phyloP scores from a whole-genome alignment of 2,888 invertebrate genomes.

The Thecocarcelia acutangulata region DNA sequence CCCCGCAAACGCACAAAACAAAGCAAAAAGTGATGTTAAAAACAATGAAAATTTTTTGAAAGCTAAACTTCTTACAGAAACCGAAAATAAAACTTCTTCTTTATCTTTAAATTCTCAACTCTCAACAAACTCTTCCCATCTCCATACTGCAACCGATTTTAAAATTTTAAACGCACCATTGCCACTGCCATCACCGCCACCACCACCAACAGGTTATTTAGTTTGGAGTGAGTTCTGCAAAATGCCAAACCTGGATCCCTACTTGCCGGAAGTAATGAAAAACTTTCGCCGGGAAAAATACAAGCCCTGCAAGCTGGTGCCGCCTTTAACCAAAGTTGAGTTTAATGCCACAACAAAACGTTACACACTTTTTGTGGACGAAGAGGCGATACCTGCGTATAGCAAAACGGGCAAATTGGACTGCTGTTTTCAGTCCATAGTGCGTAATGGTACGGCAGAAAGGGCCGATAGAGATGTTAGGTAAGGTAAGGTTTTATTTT shows the following conservation, averaged over 20 bases:
- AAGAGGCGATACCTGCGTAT: constrained; percentile 73
- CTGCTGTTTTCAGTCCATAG: constrained; percentile 79
- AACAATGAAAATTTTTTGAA: constrained; percentile 22
- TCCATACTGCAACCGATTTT: constrained; percentile 25
- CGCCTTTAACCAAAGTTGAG: constrained; percentile 77
- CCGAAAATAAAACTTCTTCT: constrained; percentile 22
- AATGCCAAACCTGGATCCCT: constrained; percentile 85
- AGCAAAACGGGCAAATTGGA: constrained; percentile 72
- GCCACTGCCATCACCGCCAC: neutral
- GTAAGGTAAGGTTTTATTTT: constrained; percentile 70
- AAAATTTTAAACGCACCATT: constrained; percentile 43
- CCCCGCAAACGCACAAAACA: constrained; percentile 7
- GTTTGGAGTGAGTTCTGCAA: constrained; percentile 84
- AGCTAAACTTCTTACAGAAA: constrained; percentile 24
- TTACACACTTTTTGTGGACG: constrained; percentile 76
- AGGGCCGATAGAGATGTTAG: constrained; percentile 75
- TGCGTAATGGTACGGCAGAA: constrained; percentile 74
- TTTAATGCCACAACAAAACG: constrained; percentile 73
- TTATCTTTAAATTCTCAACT: constrained; percentile 35
- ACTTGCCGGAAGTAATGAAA: constrained; percentile 83
- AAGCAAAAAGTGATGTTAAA: constrained; percentile 31
- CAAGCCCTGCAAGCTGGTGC: constrained; percentile 82
- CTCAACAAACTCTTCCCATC: constrained; percentile 6
- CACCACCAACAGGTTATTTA: constrained; percentile 78
- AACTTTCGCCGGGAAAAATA: constrained; percentile 83